Evolutionary conservation across 2,113 vertebrate species (phyloP).

Genomic region (Thamnophis sirtalis): DNA sequence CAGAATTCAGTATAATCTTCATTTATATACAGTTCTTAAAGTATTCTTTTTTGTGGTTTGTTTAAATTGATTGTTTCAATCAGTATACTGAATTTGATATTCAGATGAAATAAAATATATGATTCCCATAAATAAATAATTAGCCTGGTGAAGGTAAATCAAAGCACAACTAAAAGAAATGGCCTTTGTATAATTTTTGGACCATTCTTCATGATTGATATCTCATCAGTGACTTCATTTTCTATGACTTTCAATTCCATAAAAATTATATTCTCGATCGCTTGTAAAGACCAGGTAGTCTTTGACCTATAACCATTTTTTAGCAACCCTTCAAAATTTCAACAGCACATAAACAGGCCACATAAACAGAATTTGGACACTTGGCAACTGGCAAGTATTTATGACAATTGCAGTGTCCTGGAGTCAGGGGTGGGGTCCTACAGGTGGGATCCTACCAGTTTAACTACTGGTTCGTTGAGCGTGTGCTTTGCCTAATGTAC

Average conservation of each 20-base stretch:
- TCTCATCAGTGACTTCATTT: background rate
- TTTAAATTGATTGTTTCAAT: slow-evolving; percentile 58
- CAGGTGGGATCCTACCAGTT: too few relatives aligned
- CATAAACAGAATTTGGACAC: background rate
- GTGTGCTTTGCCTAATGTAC: too few relatives aligned
- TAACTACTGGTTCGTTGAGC: too few relatives aligned
- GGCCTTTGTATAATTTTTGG: background rate
- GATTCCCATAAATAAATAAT: slow-evolving; percentile 56
- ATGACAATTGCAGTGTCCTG: background rate
- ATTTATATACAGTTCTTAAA: slow-evolving; percentile 47
- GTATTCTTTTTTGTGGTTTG: slow-evolving; percentile 51
- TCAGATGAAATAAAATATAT: slow-evolving; percentile 59
- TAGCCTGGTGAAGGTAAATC: slow-evolving; percentile 48
- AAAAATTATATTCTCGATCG: background rate
- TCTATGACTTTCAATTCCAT: background rate
- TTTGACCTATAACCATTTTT: background rate
- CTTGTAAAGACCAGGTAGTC: background rate
- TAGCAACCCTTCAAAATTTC: background rate
- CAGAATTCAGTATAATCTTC: slow-evolving; percentile 21
- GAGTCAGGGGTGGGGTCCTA: background rate
- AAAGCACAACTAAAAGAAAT: slow-evolving; percentile 48
- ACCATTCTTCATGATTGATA: background rate
- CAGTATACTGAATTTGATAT: slow-evolving; percentile 61
- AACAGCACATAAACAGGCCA: background rate
- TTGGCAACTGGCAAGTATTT: background rate